Conservation (phyloP, 1,140 invertebrate species). For the Bradynema listronoti region DNA sequence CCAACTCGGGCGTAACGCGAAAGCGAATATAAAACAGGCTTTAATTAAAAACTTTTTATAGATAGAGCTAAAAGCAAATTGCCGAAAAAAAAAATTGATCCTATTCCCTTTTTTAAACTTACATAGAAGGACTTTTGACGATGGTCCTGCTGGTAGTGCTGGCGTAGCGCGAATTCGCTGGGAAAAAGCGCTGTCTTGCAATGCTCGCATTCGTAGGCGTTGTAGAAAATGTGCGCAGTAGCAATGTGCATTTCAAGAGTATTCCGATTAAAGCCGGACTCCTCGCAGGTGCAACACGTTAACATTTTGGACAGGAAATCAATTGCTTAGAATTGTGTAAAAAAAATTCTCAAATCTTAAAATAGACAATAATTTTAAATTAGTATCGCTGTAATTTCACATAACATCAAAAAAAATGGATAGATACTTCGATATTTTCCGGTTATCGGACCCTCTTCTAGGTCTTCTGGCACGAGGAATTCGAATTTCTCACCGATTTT, state of each 20-base stretch:
- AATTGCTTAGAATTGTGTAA: no score
- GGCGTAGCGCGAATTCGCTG: conserved; percentile 23
- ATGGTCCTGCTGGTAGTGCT: conserved; percentile 16
- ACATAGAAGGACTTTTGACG: conserved; percentile 4
- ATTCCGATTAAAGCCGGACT: neutral
- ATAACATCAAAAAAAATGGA: no score
- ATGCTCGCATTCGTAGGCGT: conserved; percentile 26
- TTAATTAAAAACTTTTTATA: neutral
- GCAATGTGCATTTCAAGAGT: conserved; percentile 25
- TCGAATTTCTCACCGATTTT: no score
- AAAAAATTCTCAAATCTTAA: no score
- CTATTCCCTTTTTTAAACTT: conserved; percentile 4
- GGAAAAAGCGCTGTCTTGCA: conserved; percentile 27
- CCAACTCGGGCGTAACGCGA: conserved; percentile 25
- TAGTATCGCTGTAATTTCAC: no score
- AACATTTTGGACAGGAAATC: no score
- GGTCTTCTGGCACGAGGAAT: no score
- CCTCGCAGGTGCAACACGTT: conserved; percentile 15
- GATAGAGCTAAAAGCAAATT: neutral
- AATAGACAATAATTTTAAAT: no score
- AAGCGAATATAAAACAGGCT: conserved; percentile 21
- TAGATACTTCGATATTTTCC: no score
- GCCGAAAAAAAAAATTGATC: neutral
- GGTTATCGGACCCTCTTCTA: no score
- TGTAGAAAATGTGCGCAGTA: conserved; percentile 16